Evolutionary conservation across 2,888 invertebrate species (phyloP).

Genomic region (Hypsopygia costalis): DNA sequence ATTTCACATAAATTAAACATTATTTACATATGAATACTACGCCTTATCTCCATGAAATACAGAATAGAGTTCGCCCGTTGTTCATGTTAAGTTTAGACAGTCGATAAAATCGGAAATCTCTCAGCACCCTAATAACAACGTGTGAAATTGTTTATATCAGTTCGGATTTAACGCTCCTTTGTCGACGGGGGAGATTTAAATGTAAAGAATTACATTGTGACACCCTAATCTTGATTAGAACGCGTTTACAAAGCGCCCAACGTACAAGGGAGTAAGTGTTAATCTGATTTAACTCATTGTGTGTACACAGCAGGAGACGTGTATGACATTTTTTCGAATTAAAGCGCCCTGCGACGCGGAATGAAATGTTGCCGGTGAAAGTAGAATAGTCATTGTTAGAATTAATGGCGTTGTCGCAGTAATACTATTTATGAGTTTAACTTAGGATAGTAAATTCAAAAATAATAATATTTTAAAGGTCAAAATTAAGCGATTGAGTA

Average conservation of each 20-base stretch:
- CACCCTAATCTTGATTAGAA: slow-evolving; percentile 71
- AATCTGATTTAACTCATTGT: slow-evolving; percentile 77
- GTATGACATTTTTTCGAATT: slow-evolving; percentile 49
- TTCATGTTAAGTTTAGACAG: slow-evolving; percentile 32
- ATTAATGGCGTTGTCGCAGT: slow-evolving; percentile 31
- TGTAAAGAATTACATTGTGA: slow-evolving; percentile 68
- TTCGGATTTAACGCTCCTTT: slow-evolving; percentile 55
- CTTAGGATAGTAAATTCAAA: no score
- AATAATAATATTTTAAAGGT: no score
- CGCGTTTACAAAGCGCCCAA: slow-evolving; percentile 58
- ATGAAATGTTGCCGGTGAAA: slow-evolving; percentile 26
- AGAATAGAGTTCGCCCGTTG: slow-evolving; percentile 17
- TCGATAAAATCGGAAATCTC: slow-evolving; percentile 52
- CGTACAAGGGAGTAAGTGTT: slow-evolving; percentile 65
- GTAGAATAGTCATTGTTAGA: slow-evolving; percentile 32
- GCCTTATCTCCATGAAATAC: slow-evolving; percentile 4
- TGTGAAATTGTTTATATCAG: slow-evolving; percentile 65
- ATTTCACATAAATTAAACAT: slow-evolving; percentile 8
- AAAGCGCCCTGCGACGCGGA: slow-evolving; percentile 29
- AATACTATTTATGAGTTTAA: not conserved
- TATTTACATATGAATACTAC: slow-evolving; percentile 15
- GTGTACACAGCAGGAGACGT: slow-evolving; percentile 61
- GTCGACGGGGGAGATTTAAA: slow-evolving; percentile 55
- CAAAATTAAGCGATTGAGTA: no score
- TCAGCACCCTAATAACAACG: slow-evolving; percentile 43